Conservation (phyloP, 2,797 vertebrate species). For the Dendrocincla tyrannina region DNA sequence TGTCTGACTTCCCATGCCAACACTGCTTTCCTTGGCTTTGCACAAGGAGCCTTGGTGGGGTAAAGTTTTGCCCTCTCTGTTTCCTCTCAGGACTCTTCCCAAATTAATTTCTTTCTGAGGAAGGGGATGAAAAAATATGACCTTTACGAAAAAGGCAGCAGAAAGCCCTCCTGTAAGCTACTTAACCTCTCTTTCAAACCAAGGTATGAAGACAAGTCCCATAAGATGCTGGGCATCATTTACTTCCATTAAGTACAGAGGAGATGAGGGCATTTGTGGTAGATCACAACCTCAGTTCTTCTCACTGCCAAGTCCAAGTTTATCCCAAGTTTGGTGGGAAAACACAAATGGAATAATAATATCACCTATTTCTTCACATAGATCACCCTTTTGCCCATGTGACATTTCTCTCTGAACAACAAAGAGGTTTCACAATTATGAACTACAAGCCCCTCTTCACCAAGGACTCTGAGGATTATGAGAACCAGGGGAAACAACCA, state of each 20-base stretch:
- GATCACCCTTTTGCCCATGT: background rate
- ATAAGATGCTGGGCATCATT: background rate
- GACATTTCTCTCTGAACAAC: background rate
- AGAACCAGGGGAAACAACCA: background rate
- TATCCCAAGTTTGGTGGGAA: no score
- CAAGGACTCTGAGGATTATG: background rate
- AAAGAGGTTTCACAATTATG: background rate
- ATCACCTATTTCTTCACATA: background rate
- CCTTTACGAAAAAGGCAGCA: background rate
- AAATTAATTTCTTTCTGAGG: background rate
- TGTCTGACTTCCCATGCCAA: background rate
- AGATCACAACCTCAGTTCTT: background rate
- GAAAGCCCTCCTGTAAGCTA: background rate
- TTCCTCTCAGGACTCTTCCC: background rate
- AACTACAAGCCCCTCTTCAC: background rate
- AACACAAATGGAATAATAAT: background rate
- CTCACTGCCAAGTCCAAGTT: background rate
- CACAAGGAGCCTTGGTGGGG: background rate
- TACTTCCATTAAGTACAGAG: background rate
- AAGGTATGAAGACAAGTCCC: background rate
- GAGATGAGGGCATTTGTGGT: background rate
- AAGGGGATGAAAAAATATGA: background rate
- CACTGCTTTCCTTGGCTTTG: background rate
- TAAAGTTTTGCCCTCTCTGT: background rate
- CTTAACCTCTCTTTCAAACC: background rate